Evolutionary conservation across 2,797 vertebrate genomes (phyloP).

Genomic region (Craterocephalus amniculus): DNA sequence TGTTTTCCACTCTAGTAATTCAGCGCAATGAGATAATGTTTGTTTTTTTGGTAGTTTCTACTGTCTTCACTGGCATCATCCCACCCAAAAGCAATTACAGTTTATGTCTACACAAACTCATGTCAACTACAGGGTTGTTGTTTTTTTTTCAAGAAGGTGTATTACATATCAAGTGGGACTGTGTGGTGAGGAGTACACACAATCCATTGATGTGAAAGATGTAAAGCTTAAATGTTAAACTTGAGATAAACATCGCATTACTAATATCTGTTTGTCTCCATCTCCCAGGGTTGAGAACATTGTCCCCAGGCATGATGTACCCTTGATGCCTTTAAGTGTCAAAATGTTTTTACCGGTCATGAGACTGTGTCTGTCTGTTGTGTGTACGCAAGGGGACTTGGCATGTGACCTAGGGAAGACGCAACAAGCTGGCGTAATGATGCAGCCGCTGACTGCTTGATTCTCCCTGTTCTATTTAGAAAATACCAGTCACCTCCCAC

Average conservation of each 20-base stretch:
- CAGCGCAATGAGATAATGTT: conserved; percentile 30
- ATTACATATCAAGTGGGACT: conserved; percentile 22
- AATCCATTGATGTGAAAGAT: conserved; percentile 1
- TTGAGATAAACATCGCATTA: conserved; percentile 1
- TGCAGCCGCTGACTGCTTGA: conserved; percentile 66
- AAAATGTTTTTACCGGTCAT: conserved; percentile 72
- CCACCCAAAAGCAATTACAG: conserved; percentile 43
- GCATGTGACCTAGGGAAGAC: conserved; percentile 78
- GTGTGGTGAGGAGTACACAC: conserved; percentile 1
- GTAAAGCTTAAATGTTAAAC: conserved; percentile 12
- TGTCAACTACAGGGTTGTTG: conserved; percentile 12
- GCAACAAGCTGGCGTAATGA: conserved; percentile 74
- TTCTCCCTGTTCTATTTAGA: conserved; percentile 69
- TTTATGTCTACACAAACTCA: conserved; percentile 23
- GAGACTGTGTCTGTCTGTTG: conserved; percentile 66
- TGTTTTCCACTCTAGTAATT: conserved; percentile 37
- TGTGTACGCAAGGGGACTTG: conserved; percentile 58
- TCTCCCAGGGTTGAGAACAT: conserved; percentile 44
- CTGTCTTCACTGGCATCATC: conserved; percentile 46
- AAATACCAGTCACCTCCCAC: conserved; percentile 75
- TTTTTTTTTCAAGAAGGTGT: background rate
- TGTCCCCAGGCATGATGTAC: conserved; percentile 54
- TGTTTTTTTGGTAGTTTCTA: conserved; percentile 37
- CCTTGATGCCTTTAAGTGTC: conserved; percentile 55
- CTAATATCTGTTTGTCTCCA: conserved; percentile 25